Evolutionary conservation across 2,888 invertebrate species (phyloP), one percentile per base, ranked within the genome.

Genomic region (Aphodius sticticus): DNA sequence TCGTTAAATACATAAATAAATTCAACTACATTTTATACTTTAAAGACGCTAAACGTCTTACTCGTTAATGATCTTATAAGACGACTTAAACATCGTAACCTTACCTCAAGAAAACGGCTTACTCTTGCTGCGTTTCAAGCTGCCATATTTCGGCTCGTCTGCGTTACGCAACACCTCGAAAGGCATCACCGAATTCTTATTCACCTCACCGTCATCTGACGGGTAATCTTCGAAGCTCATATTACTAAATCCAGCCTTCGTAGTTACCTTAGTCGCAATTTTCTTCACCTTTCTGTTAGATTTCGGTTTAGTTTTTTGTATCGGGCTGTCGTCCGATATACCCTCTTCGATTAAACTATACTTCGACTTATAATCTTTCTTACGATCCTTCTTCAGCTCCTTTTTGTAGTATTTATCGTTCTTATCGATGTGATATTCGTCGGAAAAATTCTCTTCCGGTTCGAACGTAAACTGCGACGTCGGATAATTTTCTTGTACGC

Each of bases 211-310:
- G 77, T 92, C 92, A 84, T 94, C 94, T 36, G 93, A 93, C 2
- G 93, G 93, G 85, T 94, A 94, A 87, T 94, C 94, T 86, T 94
- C 94, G 84, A 94, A 94, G 85, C 94, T 94, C 93, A 94, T 93
- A 84, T 94, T 94, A 84, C 93, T 94, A 85, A 94, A 94, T 5
- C 94, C 93, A 7, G 91, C 91, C 81, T 91, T 90, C 6, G 85
- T 84, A 16, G 84, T 83, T 79, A 82, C 83, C 82, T 88, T 89
- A 80, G 86, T 87, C 6, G 85, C 83, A 16, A 81, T 81, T 78
- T 89, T 79, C 26, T 81, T 81, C 76, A 69, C 12, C 53, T 80
- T 82, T 5, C 85, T 14, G 6, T 12, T 16, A 2, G 75, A 15
- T 15, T 15, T 15, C 16, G 1, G n/a, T 7, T 76, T 53, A 0